Evolutionary conservation across 2,113 vertebrate species (phyloP).

Genomic region (Oreocharis arfaki): DNA sequence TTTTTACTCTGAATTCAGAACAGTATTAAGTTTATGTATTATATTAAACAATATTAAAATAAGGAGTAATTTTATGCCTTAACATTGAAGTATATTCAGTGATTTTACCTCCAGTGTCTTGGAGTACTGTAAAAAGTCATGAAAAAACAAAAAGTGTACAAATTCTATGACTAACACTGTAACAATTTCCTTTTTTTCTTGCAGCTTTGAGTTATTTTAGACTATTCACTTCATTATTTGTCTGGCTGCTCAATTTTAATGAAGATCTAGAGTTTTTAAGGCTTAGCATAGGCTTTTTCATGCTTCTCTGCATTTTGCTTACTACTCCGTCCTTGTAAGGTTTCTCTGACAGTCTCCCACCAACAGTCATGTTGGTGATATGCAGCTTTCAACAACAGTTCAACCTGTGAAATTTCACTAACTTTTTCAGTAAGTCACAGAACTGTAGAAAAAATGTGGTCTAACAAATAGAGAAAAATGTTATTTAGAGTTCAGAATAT

Average conservation of each 20-base stretch:
- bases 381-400: not conserved
- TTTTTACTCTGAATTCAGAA: not conserved
- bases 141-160: not conserved
- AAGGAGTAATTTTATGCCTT: not conserved
- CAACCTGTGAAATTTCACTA: not conserved
- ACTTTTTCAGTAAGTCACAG: not conserved
- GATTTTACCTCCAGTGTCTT: not conserved
- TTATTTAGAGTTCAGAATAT: not conserved
- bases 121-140: not conserved
- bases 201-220: not conserved
- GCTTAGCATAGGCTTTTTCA: not conserved
- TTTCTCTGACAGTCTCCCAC: not conserved
- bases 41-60: not conserved
- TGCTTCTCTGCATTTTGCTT: not conserved
- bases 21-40: not conserved
- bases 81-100: not conserved
- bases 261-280: not conserved
- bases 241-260: not conserved
- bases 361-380: not conserved
- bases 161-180: not conserved
- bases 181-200: not conserved
- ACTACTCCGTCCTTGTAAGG: not conserved
- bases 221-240: not conserved
- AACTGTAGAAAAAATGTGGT: not conserved
- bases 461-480: not conserved